A percentile compares a stretch with the other conserved stretches of the same genome.
phyloP scores from a whole-genome alignment of 1,140 invertebrate species.

The Phthorimaea operculella region DNA sequence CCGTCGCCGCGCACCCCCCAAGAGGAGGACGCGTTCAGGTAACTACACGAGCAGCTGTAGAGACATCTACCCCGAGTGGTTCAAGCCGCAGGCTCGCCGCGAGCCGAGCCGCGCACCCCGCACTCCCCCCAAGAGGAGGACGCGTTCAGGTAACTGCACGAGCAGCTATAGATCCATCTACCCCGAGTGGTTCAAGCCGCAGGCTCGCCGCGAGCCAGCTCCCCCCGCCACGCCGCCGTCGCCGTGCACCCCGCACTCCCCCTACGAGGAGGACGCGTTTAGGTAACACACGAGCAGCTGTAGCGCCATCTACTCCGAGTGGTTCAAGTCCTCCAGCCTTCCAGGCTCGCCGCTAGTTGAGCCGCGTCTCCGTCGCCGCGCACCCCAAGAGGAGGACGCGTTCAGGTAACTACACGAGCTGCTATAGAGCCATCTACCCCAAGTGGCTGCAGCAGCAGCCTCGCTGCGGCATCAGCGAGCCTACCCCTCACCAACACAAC shows the following conservation, averaged over 20 bases:
- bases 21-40: conserved; percentile 53
- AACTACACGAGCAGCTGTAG: too few relatives aligned
- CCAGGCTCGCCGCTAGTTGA: too few relatives aligned
- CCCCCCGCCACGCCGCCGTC: conserved; percentile 20
- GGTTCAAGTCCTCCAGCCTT: too few relatives aligned
- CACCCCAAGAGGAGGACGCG: conserved; percentile 43
- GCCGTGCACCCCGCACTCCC: conserved; percentile 16
- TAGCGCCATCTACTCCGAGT: conserved; percentile 90
- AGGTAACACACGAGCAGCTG: conserved; percentile 75
- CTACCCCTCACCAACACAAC: too few relatives aligned
- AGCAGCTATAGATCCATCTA: conserved; percentile 90
- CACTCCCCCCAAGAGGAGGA: conserved; percentile 41
- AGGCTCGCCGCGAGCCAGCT: conserved; percentile 56
- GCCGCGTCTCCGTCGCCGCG: conserved; percentile 29
- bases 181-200: conserved; percentile 87
- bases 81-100: conserved; percentile 70
- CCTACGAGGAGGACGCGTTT: conserved; percentile 48
- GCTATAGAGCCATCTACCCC: conserved; percentile 88
- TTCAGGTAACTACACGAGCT: too few relatives aligned
- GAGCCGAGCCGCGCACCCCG: conserved; percentile 34
- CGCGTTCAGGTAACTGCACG: conserved; percentile 51
- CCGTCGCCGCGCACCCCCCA: conserved; percentile 23
- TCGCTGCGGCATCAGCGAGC: too few relatives aligned
- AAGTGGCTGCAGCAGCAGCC: too few relatives aligned
- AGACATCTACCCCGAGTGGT: conserved; percentile 92